phyloP scores from a whole-genome alignment of 2,113 vertebrate species.

The Limnothrissa miodon region DNA sequence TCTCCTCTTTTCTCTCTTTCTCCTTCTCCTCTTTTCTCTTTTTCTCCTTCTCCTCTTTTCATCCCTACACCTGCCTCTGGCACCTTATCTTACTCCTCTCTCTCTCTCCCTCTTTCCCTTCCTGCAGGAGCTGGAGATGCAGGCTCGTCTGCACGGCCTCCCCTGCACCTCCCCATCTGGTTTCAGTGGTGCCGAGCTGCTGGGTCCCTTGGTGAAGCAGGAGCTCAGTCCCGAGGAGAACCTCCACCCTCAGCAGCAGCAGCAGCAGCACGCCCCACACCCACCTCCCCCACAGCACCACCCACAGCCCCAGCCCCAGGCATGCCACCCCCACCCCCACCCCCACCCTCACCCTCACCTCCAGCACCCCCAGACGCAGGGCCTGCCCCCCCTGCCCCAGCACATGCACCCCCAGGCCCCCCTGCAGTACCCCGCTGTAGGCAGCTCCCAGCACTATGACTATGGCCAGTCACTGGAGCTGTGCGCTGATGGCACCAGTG shows the following conservation, averaged over 20 bases:
- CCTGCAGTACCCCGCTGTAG: constrained; percentile 72
- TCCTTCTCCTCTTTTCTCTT: not conserved
- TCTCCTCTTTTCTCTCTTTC: not conserved
- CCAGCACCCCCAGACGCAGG: constrained; percentile 50
- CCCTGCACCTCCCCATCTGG: constrained; percentile 82
- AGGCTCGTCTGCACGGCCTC: constrained; percentile 88
- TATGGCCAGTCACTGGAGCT: constrained; percentile 85
- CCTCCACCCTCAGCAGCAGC: constrained; percentile 58
- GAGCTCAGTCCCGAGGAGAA: constrained; percentile 79
- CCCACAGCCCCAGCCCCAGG: constrained; percentile 53
- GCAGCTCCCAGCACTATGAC: constrained; percentile 81
- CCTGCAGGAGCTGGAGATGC: constrained; percentile 93
- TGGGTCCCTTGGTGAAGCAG: constrained; percentile 83
- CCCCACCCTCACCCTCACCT: constrained; percentile 66
- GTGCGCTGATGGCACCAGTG: constrained; percentile 70
- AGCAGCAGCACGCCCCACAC: constrained; percentile 54
- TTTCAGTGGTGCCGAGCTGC: constrained; percentile 78
- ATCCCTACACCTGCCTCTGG: too few relatives aligned
- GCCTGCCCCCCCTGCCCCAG: constrained; percentile 68
- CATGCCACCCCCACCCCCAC: constrained; percentile 57
- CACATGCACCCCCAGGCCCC: constrained; percentile 74
- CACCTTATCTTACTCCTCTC: too few relatives aligned
- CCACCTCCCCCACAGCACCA: constrained; percentile 56
- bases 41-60: not conserved
- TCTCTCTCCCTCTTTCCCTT: too few relatives aligned